phyloP scores from a whole-genome alignment of 2,888 invertebrate species.

The Branchellion lobata region DNA sequence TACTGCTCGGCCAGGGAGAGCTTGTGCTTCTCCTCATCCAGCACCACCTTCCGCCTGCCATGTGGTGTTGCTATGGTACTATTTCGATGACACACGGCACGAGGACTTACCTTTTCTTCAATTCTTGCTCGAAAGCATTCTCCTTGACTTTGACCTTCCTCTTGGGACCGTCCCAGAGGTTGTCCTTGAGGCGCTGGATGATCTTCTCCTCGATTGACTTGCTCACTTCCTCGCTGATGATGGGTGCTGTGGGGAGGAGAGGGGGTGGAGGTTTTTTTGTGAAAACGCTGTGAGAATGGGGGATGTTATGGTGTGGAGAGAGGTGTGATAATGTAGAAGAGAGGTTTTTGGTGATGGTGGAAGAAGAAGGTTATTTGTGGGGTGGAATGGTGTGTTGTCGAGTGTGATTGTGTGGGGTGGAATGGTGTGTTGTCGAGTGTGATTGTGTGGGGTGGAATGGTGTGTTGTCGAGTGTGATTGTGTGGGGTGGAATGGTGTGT shows the following conservation, averaged over 20 bases:
- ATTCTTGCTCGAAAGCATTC: conserved; percentile 80
- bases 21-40: conserved; percentile 7
- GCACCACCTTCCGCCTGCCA: not conserved
- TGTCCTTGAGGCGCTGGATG: conserved; percentile 83
- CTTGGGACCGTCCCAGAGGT: conserved; percentile 87
- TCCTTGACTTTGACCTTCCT: conserved; percentile 73
- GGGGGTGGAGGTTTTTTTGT: not conserved
- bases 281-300: not conserved
- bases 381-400: too few relatives aligned
- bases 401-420: too few relatives aligned
- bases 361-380: not conserved
- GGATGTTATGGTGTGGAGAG: not conserved
- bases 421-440: too few relatives aligned
- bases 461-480: too few relatives aligned
- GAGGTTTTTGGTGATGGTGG: not conserved
- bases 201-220: conserved; percentile 84
- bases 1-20: not conserved
- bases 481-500: too few relatives aligned
- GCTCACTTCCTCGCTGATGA: conserved; percentile 88
- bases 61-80: too few relatives aligned
- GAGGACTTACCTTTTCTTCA: conserved; percentile 83
- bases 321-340: not conserved
- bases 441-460: too few relatives aligned
- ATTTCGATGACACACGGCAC: too few relatives aligned
- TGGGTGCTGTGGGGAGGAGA: conserved; percentile 69